A percentile compares a stretch with the other conserved stretches of the same genome.
These are phyloP conservation scores for Drosophila baimaii DNA, from an alignment of 1,140 invertebrate genomes.

Conservation along the genomic window DNA sequence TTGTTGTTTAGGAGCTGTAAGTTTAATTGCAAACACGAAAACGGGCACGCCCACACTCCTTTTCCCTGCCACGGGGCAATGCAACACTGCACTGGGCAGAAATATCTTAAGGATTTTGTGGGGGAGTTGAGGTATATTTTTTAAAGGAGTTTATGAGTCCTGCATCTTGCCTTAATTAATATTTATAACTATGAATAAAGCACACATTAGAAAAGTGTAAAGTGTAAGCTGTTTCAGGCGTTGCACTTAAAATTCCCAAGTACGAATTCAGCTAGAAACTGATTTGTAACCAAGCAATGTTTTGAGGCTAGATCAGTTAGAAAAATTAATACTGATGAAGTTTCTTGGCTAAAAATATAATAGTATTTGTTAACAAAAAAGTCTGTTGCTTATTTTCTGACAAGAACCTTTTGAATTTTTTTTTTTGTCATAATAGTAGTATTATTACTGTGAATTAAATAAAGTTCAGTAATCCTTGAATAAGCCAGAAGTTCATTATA, in stretches of 20 bases:
- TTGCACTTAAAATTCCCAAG: not conserved
- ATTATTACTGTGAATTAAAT: too few species aligned
- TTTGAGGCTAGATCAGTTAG: not conserved
- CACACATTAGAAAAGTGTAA: too few species aligned
- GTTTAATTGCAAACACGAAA: conserved; percentile 76
- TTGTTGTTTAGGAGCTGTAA: conserved; percentile 74
- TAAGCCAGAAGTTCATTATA: too few species aligned
- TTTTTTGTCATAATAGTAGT: too few species aligned
- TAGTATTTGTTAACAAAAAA: too few species aligned
- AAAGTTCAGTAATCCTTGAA: too few species aligned
- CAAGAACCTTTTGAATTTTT: too few species aligned
- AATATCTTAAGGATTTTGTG: not conserved
- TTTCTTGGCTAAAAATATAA: too few species aligned
- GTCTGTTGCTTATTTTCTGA: too few species aligned
- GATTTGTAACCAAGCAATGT: too few species aligned
- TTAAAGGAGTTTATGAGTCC: not conserved
- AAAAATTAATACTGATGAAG: not conserved
- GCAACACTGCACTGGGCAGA: conserved; percentile 28
- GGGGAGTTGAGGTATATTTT: not conserved
- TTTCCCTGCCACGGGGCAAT: not conserved
- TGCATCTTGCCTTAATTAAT: not conserved
- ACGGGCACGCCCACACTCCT: conserved; percentile 23
- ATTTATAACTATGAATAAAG: too few species aligned
- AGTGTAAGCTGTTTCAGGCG: not conserved
- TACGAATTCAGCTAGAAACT: not conserved